phyloP scores from a whole-genome alignment of 2,797 vertebrate genomes.

The Falco naumanni region DNA sequence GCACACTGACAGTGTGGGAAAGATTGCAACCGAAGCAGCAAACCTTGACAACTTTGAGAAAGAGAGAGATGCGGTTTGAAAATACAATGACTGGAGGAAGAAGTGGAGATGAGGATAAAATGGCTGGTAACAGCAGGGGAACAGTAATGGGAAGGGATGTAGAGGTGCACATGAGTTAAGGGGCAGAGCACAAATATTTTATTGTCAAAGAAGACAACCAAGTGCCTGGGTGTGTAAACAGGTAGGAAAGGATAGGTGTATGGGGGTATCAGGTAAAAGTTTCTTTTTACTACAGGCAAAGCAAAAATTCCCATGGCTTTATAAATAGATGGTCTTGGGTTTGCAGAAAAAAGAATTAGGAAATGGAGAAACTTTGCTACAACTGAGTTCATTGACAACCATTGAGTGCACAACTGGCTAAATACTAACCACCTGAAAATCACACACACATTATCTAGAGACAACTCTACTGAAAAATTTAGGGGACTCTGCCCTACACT shows the following conservation, averaged over 20 bases:
- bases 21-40: not conserved
- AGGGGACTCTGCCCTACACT: rapidly evolving
- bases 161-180: not conserved
- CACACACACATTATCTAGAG: not conserved
- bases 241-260: not conserved
- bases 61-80: not conserved
- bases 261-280: not conserved
- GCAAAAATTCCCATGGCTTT: not conserved
- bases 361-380: not conserved
- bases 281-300: not conserved
- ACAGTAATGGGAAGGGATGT: not conserved
- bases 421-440: not conserved
- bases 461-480: not conserved
- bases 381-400: not conserved
- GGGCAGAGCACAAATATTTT: not conserved
- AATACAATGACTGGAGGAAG: not conserved
- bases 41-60: not conserved
- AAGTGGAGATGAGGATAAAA: not conserved
- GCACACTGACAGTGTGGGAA: not conserved
- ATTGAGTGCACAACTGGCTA: not conserved
- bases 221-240: not conserved
- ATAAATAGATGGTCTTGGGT: not conserved
- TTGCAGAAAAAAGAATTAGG: not conserved
- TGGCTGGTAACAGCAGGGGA: not conserved
- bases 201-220: not conserved